Conservation (phyloP, 2,113 vertebrate genomes). For the Gila orcuttii region DNA sequence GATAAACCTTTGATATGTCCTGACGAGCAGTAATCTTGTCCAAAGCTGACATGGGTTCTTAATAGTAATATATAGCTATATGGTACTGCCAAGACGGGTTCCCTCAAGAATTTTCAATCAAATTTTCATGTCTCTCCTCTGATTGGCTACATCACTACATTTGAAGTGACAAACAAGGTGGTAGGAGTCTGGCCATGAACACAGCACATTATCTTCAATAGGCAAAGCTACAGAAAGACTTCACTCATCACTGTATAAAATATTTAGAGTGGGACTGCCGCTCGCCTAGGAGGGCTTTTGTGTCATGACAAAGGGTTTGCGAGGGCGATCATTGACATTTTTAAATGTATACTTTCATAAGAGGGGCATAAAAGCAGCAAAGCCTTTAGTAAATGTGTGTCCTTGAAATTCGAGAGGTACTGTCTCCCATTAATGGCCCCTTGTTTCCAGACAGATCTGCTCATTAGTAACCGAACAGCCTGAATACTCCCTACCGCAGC, state of each 20-base stretch:
- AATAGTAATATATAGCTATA: no score
- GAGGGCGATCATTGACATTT: neutral
- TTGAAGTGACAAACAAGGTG: neutral
- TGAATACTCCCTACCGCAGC: conserved; percentile 10
- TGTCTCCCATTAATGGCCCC: neutral
- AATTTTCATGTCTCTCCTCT: neutral
- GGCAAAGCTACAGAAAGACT: neutral
- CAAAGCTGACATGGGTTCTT: no score
- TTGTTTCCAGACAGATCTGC: conserved; percentile 19
- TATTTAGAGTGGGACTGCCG: neutral
- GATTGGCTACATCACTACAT: neutral
- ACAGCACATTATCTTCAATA: neutral
- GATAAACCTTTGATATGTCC: no score
- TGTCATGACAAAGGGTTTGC: neutral
- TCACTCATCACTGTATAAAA: neutral
- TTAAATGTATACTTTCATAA: neutral
- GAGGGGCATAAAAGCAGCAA: conserved; percentile 1
- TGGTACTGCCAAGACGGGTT: no score
- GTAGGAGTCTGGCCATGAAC: neutral
- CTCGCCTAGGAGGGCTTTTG: neutral
- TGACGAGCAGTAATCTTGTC: no score
- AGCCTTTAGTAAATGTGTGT: conserved; percentile 1
- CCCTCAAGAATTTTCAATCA: no score
- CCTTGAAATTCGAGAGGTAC: neutral
- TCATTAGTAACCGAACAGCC: conserved; percentile 22